Conservation (phyloP, 2,797 vertebrate genomes). For the Euphonia xanthogaster region DNA sequence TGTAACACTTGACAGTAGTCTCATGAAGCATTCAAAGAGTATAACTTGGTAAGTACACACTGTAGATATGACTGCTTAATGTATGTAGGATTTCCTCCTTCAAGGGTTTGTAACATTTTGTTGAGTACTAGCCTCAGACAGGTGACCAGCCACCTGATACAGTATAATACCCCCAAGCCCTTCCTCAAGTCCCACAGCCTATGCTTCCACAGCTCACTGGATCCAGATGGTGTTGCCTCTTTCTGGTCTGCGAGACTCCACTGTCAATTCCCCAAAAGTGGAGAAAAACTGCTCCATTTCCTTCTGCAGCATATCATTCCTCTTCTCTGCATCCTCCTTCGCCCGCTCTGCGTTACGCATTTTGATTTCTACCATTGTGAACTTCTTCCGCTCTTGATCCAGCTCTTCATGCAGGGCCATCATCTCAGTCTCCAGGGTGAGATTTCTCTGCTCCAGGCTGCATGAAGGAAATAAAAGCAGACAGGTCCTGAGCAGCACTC, state of each 20-base stretch:
- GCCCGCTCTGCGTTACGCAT: conserved; percentile 97
- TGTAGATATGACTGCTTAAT: conserved; percentile 59
- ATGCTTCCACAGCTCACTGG: conserved; percentile 77
- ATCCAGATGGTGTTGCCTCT: conserved; percentile 95
- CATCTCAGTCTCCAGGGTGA: conserved; percentile 93
- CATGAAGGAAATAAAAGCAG: neutral
- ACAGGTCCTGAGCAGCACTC: neutral
- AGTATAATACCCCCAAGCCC: neutral
- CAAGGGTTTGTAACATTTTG: conserved; percentile 35
- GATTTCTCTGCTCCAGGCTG: conserved; percentile 93
- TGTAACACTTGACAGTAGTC: conserved; percentile 81
- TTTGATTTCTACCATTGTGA: conserved; percentile 99
- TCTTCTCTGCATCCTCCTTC: conserved; percentile 94
- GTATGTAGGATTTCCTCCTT: conserved; percentile 60
- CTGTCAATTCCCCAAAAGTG: conserved; percentile 93
- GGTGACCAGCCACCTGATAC: conserved; percentile 78
- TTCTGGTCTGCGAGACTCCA: conserved; percentile 87
- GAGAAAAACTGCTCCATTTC: conserved; percentile 99
- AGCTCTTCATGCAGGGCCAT: conserved; percentile 90
- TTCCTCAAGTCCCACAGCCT: conserved; percentile 42
- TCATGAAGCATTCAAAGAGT: conserved; percentile 68
- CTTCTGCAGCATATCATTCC: conserved; percentile 96
- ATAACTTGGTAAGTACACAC: conserved; percentile 80
- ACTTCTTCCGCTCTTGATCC: conserved; percentile 98
- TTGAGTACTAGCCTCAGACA: conserved; percentile 74